Percentiles rank a stretch among this genome's conserved stretches.
Conservation (phyloP, 2,888 invertebrate genomes). For the Plemyria rubiginata region DNA sequence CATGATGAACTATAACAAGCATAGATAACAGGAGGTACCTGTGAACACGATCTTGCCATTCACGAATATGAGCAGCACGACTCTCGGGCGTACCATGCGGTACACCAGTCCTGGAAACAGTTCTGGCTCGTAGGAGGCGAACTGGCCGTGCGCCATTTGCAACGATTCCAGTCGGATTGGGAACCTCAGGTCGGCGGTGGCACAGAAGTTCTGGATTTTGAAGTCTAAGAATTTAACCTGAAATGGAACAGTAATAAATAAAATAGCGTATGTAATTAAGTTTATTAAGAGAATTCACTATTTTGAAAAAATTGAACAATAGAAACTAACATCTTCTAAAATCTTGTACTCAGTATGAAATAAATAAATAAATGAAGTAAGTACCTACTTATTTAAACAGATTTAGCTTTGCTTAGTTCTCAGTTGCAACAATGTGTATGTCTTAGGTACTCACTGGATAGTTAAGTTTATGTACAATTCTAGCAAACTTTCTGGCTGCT, state of each 20-base stretch:
- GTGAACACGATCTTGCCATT: slow-evolving; percentile 99
- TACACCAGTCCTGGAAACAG: slow-evolving; percentile 99
- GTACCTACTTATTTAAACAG: too few species aligned
- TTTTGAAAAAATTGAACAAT: too few species aligned
- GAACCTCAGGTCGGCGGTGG: slow-evolving; percentile 90
- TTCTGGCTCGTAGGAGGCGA: slow-evolving; percentile 97
- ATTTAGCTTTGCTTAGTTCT: too few species aligned
- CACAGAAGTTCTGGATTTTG: slow-evolving; percentile 91
- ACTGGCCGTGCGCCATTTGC: slow-evolving; percentile 90
- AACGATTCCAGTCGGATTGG: slow-evolving; percentile 90
- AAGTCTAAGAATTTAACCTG: slow-evolving; percentile 90
- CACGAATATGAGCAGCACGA: slow-evolving; percentile 99
- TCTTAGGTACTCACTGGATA: slow-evolving; percentile 85
- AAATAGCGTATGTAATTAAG: neutral
- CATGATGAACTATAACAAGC: too few species aligned
- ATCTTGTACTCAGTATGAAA: too few species aligned
- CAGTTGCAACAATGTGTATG: neutral
- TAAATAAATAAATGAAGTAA: too few species aligned
- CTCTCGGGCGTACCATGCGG: slow-evolving; percentile 97
- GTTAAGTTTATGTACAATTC: slow-evolving; percentile 92
- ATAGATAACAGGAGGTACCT: slow-evolving; percentile 43
- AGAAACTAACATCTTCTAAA: too few species aligned
- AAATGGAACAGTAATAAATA: slow-evolving; percentile 33
- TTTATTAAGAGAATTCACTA: too few species aligned
- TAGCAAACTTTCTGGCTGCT: slow-evolving; percentile 91